phyloP scores from a whole-genome alignment of 2,888 invertebrate species.

The Pterostichus niger region DNA sequence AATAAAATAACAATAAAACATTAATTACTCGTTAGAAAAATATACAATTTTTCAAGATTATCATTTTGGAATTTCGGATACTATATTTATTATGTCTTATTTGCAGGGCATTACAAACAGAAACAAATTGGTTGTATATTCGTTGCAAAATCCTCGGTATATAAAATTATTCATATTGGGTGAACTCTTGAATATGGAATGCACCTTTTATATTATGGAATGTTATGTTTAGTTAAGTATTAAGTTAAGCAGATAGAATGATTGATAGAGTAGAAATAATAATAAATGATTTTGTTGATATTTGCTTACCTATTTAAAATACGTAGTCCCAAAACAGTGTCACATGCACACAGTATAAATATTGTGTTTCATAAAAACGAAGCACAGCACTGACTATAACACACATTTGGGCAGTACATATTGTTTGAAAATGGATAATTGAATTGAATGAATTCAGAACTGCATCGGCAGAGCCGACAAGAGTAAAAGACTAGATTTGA shows the following conservation, averaged over 20 bases:
- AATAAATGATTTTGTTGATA: conserved; percentile 7
- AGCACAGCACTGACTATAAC: conserved; percentile 49
- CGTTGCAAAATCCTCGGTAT: background rate
- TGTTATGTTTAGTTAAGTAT: conserved; percentile 55
- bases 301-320: conserved; percentile 51
- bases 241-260: background rate
- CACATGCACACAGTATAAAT: conserved; percentile 56
- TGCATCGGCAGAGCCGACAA: conserved; percentile 36
- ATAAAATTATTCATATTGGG: conserved; percentile 34
- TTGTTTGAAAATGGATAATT: conserved; percentile 43
- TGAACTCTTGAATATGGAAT: conserved; percentile 41
- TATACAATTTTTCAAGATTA: no score
- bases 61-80: no score
- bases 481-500: conserved; percentile 45
- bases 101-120: background rate
- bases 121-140: background rate
- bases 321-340: conserved; percentile 56
- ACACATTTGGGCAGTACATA: conserved; percentile 56
- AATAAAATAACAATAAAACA: no score
- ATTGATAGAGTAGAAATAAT: conserved; percentile 12
- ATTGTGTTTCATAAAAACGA: conserved; percentile 57
- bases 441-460: conserved; percentile 44
- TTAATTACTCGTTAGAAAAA: no score
- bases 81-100: no score
- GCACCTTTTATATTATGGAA: conserved; percentile 51